Percentiles rank a stretch among this genome's conserved stretches.
Conservation (phyloP, 2,113 vertebrate species). For the Centropus unirufus region DNA sequence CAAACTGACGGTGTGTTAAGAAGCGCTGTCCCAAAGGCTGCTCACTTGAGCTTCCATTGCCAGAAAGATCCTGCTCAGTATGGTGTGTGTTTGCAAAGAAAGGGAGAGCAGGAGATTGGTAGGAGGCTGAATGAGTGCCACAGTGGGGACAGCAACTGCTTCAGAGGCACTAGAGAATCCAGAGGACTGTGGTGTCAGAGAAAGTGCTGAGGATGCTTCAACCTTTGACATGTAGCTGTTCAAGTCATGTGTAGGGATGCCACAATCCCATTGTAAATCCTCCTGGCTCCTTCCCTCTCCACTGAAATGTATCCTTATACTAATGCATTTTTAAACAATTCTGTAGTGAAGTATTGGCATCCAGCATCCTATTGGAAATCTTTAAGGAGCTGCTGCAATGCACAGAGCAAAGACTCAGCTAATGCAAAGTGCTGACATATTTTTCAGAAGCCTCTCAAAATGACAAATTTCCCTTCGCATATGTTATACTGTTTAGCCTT, state of each 20-base stretch:
- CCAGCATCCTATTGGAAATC: not conserved
- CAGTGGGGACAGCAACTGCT: not conserved
- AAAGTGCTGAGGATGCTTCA: not conserved
- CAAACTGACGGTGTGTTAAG: rapidly evolving
- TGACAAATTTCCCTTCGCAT: conserved; percentile 10
- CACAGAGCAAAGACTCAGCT: not conserved
- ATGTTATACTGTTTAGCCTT: not conserved
- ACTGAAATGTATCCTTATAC: not conserved
- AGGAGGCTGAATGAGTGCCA: not conserved
- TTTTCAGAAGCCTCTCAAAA: conserved; percentile 34
- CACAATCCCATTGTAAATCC: not conserved
- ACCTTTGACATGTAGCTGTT: not conserved
- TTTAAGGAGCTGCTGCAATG: not conserved
- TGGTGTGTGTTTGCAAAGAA: not conserved
- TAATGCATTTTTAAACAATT: not conserved
- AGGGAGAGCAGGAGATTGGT: not conserved
- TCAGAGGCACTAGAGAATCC: not conserved
- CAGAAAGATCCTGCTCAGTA: not conserved
- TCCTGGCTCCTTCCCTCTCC: not conserved
- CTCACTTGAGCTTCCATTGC: not conserved
- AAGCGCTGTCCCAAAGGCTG: rapidly evolving
- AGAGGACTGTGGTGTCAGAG: rapidly evolving
- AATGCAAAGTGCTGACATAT: not conserved
- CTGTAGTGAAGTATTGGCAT: not conserved
- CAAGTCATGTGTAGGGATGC: rapidly evolving